Percentiles rank a stretch among this genome's conserved stretches.
phyloP scores from a whole-genome alignment of 2,797 vertebrate genomes.

The Coilia nasus region DNA sequence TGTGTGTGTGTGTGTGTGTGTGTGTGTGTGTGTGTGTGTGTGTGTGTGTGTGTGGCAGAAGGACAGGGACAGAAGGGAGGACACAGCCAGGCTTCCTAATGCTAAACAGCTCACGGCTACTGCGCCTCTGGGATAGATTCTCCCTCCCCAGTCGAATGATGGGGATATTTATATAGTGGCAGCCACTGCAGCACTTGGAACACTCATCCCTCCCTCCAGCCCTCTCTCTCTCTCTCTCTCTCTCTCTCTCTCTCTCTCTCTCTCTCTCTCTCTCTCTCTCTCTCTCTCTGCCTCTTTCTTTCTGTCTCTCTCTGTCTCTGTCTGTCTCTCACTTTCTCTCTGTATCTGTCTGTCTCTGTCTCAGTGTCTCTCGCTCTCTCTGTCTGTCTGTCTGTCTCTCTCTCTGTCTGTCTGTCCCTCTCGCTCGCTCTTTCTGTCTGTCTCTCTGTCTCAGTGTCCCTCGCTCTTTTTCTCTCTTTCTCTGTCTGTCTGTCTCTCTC shows the following conservation, averaged over 20 bases:
- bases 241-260: not conserved
- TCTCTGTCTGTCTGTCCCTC: not conserved
- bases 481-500: no score
- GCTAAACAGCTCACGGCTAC: not conserved
- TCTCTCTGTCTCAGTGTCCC: not conserved
- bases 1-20: not conserved
- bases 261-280: constrained; percentile 12
- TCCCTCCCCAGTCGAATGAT: constrained; percentile 47
- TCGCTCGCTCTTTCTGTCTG: no score
- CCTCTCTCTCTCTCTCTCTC: not conserved
- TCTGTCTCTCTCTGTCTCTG: no score
- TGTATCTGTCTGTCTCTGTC: no score
- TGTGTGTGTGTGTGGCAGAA: constrained; percentile 3
- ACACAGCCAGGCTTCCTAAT: constrained; percentile 15
- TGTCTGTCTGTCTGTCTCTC: no score
- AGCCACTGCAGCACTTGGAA: constrained; percentile 35
- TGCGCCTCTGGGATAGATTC: not conserved
- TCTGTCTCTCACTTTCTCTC: no score
- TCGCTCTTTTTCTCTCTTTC: no score
- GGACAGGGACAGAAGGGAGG: not conserved
- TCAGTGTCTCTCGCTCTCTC: no score
- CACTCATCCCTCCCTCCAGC: not conserved
- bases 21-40: not conserved
- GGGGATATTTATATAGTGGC: constrained; percentile 39
- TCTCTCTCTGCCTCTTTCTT: constrained; percentile 36